Evolutionary conservation across 2,888 invertebrate genomes (phyloP).

Genomic region (Drosophila subquinaria): DNA sequence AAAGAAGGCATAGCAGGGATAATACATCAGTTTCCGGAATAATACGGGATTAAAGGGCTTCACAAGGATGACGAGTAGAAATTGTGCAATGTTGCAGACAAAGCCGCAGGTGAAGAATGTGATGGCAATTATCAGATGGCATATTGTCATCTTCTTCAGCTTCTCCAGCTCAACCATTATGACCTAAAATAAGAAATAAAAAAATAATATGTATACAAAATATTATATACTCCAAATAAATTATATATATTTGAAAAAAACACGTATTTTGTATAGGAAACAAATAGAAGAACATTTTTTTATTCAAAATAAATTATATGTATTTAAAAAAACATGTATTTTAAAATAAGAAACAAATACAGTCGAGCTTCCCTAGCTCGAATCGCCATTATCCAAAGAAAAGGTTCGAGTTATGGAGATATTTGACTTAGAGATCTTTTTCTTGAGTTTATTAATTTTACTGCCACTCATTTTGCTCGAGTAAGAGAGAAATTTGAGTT

Average conservation of each 20-base stretch:
- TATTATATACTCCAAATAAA: background rate
- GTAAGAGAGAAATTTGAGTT: too few relatives aligned
- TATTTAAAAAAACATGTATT: background rate
- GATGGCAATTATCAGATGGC: conserved; percentile 88
- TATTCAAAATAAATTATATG: background rate
- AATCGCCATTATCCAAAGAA: too few relatives aligned
- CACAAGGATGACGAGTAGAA: conserved; percentile 91
- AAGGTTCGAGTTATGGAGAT: too few relatives aligned
- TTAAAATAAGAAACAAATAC: too few relatives aligned
- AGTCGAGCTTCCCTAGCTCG: too few relatives aligned
- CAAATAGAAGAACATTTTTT: too few relatives aligned
- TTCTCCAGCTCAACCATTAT: conserved; percentile 24
- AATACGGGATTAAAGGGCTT: conserved; percentile 92
- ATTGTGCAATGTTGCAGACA: conserved; percentile 92
- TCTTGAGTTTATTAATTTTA: too few relatives aligned
- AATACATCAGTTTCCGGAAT: conserved; percentile 95
- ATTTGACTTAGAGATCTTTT: too few relatives aligned
- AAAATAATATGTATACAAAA: background rate
- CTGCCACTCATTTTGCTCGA: too few relatives aligned
- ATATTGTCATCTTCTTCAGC: conserved; percentile 25
- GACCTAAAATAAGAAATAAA: background rate
- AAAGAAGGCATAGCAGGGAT: conserved; percentile 94
- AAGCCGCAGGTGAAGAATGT: conserved; percentile 95
- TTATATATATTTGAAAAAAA: too few relatives aligned
- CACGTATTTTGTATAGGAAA: too few relatives aligned